Conservation (phyloP, 2,888 invertebrate genomes). For the Pristionchus entomophagus region DNA sequence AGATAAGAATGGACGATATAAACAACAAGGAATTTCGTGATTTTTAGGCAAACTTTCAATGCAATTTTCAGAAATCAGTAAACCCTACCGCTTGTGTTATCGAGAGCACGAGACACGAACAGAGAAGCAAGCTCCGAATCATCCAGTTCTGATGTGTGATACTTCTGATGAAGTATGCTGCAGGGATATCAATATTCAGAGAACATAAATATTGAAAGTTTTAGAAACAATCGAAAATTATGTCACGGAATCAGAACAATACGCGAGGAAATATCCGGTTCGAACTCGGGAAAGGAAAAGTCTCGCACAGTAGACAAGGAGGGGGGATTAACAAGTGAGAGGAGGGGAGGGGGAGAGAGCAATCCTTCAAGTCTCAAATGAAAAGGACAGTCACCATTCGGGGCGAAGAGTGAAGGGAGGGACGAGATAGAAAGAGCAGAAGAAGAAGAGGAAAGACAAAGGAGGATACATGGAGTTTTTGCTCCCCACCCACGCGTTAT, state of each 20-base stretch:
- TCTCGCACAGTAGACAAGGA: conserved; percentile 17
- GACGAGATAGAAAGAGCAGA: no score
- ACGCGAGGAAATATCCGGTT: conserved; percentile 9
- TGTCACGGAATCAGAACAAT: not conserved
- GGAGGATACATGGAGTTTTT: not conserved
- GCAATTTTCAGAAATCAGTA: no score
- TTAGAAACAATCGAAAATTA: not conserved
- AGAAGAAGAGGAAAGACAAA: not conserved
- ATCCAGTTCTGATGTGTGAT: not conserved
- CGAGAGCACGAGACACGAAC: not conserved
- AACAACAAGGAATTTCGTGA: no score
- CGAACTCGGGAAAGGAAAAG: not conserved
- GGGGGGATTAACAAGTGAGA: not conserved
- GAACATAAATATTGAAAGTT: not conserved
- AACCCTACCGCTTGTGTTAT: not conserved
- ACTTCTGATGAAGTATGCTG: conserved; percentile 24
- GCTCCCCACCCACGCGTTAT: not conserved
- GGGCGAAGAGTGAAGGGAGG: not conserved
- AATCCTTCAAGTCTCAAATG: conserved; percentile 29
- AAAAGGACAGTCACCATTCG: conserved; percentile 15
- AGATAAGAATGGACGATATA: not conserved
- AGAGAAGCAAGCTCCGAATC: not conserved
- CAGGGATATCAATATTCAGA: not conserved
- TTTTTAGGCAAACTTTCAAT: no score
- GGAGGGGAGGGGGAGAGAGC: not conserved